Conservation (phyloP, 2,797 vertebrate genomes). For the Brachyrhaphis roseni region DNA sequence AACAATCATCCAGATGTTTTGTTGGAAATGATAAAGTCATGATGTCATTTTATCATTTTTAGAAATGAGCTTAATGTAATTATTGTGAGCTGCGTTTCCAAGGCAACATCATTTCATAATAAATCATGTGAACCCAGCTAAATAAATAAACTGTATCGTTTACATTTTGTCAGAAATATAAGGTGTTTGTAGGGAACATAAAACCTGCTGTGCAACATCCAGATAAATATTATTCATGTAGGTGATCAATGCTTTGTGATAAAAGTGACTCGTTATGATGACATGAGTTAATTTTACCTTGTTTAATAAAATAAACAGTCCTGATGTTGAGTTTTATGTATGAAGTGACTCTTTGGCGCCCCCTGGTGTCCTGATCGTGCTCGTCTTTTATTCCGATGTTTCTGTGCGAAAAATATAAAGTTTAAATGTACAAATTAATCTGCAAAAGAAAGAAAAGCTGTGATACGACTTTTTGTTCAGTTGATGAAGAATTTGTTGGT, state of each 20-base stretch:
- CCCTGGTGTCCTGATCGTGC: constrained; percentile 8
- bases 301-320: not conserved
- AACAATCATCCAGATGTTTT: not conserved
- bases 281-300: not conserved
- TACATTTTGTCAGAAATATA: not conserved
- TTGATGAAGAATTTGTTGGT: not conserved
- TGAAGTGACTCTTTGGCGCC: constrained; percentile 3
- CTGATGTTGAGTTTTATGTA: not conserved
- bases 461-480: not conserved
- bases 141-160: not conserved
- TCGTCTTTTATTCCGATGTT: not conserved
- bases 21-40: not conserved
- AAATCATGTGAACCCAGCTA: not conserved
- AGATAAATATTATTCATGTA: not conserved
- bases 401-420: not conserved
- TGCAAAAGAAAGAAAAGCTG: not conserved
- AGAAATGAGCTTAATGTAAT: not conserved
- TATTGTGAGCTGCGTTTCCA: not conserved
- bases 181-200: not conserved
- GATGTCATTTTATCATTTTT: not conserved
- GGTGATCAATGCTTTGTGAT: not conserved
- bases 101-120: not conserved
- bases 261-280: not conserved
- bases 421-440: constrained; percentile 1
- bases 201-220: not conserved